A percentile compares a stretch with the other conserved stretches of the same genome.
These are phyloP conservation scores for Corythucha ciliata DNA, from an alignment of 2,888 invertebrate genomes.

Conservation along the genomic window DNA sequence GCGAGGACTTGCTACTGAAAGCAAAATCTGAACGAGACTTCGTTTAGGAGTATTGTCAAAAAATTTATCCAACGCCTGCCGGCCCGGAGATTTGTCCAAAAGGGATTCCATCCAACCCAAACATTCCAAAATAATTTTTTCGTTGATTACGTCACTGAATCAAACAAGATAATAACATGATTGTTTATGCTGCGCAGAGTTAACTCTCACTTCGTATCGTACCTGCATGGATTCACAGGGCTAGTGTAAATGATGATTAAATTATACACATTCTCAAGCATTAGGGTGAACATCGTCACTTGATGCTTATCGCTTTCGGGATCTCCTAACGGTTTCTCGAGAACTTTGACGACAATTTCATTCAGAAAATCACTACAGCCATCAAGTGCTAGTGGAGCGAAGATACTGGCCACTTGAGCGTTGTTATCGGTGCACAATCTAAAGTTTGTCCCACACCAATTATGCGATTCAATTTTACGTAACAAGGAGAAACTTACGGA, in stretches of 20 bases:
- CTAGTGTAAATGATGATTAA: slow-evolving; percentile 54
- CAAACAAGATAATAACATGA: too few species aligned
- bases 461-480: neutral
- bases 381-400: slow-evolving; percentile 69
- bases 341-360: slow-evolving; percentile 51
- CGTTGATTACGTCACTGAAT: slow-evolving; percentile 45
- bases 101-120: slow-evolving; percentile 79
- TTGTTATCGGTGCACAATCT: neutral
- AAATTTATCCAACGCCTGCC: slow-evolving; percentile 71
- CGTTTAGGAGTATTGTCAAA: slow-evolving; percentile 56
- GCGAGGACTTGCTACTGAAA: slow-evolving; percentile 69
- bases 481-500: slow-evolving; percentile 41
- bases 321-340: slow-evolving; percentile 52
- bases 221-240: slow-evolving; percentile 32
- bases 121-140: slow-evolving; percentile 55
- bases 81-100: slow-evolving; percentile 69
- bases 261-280: slow-evolving; percentile 57
- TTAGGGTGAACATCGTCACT: slow-evolving; percentile 53
- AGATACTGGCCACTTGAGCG: slow-evolving; percentile 49
- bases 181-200: neutral
- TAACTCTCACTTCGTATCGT: neutral
- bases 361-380: slow-evolving; percentile 64
- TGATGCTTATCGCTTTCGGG: slow-evolving; percentile 56
- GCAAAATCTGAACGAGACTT: slow-evolving; percentile 65
- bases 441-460: neutral